A percentile compares a stretch with the other conserved stretches of the same genome.
phyloP scores from a whole-genome alignment of 2,797 vertebrate species.

The Rhinophrynus dorsalis region DNA sequence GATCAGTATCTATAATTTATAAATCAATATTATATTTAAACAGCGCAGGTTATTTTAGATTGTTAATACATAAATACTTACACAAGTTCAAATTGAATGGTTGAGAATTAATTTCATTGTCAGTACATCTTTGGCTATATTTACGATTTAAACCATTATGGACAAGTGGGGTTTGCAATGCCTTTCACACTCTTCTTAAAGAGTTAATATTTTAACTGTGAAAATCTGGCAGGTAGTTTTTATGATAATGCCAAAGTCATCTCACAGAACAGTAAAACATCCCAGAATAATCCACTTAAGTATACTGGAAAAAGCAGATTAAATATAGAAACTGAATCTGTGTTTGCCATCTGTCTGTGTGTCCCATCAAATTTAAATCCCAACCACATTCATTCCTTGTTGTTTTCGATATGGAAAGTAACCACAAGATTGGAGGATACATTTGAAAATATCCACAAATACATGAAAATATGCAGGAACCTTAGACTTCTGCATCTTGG shows the following conservation, averaged over 20 bases:
- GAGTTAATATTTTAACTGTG: conserved; percentile 22
- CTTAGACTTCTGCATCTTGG: not conserved
- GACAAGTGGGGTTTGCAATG: no score
- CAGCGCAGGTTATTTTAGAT: no score
- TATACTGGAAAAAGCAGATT: conserved; percentile 6
- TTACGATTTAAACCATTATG: no score
- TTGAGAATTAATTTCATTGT: no score
- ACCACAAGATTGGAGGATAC: conserved; percentile 9
- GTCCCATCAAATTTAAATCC: not conserved
- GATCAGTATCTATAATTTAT: no score
- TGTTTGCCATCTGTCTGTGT: conserved; percentile 2
- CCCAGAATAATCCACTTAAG: conserved; percentile 4
- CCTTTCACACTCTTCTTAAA: no score
- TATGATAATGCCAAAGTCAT: conserved; percentile 11
- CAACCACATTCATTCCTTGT: conserved; percentile 3
- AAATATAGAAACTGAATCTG: not conserved
- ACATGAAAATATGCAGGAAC: not conserved
- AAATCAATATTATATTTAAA: no score
- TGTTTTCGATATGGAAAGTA: conserved; percentile 2
- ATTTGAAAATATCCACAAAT: not conserved
- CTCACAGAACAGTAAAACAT: conserved; percentile 9
- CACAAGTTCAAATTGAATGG: not conserved
- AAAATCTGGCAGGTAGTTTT: conserved; percentile 29
- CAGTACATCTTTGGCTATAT: conserved; percentile 31
- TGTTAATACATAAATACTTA: no score